Base-by-base conservation (phyloP, 1,140 invertebrate species). In the Lerema accius region DNA sequence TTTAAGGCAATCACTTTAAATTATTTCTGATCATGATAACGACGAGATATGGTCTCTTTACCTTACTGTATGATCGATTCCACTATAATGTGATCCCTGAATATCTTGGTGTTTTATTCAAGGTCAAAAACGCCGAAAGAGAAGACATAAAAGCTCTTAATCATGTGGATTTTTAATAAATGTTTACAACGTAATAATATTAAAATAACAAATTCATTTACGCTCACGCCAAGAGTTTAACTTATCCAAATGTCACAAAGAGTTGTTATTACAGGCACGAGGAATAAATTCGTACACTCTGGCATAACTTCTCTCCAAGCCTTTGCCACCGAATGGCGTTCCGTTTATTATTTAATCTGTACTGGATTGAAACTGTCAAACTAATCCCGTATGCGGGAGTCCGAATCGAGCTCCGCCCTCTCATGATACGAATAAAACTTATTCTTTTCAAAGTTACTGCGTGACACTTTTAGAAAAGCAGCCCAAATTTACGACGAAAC, bases 401-500 rank as follows among this genome's bases (percentile, higher is more conserved):
- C 64, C 56, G 64, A 53, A 45, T 32, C 35, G 19, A 28, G 49
- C 60, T 58, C 59, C 58, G 55, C 63, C 66, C 66, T 55, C 59
- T 64, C 64, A 66, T 73, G 68, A 78, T 73, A 76, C 64, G 67
- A 58, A 65, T 70, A 77, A 82, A 80, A 75, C 71, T 82, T 82
- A 72, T 80, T 76, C 75, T 76, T 79, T 79, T 77, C 69, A 73
- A 78, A 77, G 60, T 77, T 69, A 73, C 55, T 73, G 55, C 63
- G 58, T 76, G 81, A 84, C 78, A 84, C 78, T 84, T 84, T 80
- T 73, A 64, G 63, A 73, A 53, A 61, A 69, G 72, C 73, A 66
- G 75, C 69, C 73, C 75, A 74, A 81, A 84, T 84, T 84, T 84
- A 84, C 77, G 81, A 73, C 56, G 43, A 66, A 84, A 84, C 73